Conservation (phyloP, 2,888 invertebrate genomes). For the Amiota mariae region DNA sequence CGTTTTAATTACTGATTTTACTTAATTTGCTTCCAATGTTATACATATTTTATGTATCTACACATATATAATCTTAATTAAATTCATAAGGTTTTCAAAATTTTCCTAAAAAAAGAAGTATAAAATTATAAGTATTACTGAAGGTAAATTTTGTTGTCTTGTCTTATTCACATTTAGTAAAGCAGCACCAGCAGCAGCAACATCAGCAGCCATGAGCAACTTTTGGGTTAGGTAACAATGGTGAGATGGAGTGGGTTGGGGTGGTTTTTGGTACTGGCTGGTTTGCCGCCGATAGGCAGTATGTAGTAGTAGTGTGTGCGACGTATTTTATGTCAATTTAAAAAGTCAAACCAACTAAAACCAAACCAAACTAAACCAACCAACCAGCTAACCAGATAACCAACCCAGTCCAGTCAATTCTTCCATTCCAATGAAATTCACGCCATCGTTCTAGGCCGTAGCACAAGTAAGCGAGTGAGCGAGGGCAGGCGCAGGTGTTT, state of each 20-base stretch:
- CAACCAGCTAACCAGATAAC: conserved; percentile 27
- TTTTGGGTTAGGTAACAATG: background rate
- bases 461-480: conserved; percentile 1
- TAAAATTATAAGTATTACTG: no score
- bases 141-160: no score
- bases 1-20: no score
- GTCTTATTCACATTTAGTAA: background rate
- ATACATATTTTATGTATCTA: no score
- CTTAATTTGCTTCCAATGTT: no score
- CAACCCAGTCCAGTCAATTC: no score
- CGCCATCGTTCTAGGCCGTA: conserved; percentile 6
- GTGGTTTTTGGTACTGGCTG: background rate
- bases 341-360: conserved; percentile 33
- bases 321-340: conserved; percentile 58
- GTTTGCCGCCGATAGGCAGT: conserved; percentile 11
- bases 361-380: conserved; percentile 22
- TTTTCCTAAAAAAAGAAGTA: no score
- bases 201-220: background rate
- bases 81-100: no score
- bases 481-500: background rate
- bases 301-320: conserved; percentile 41
- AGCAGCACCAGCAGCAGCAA: background rate
- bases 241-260: no score
- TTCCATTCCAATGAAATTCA: conserved; percentile 23
- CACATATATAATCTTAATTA: no score